Percentiles rank a stretch among this genome's conserved stretches.
These are phyloP conservation scores for Hassar affinis DNA, from an alignment of 2,113 vertebrate species.

Conservation along the genomic window DNA sequence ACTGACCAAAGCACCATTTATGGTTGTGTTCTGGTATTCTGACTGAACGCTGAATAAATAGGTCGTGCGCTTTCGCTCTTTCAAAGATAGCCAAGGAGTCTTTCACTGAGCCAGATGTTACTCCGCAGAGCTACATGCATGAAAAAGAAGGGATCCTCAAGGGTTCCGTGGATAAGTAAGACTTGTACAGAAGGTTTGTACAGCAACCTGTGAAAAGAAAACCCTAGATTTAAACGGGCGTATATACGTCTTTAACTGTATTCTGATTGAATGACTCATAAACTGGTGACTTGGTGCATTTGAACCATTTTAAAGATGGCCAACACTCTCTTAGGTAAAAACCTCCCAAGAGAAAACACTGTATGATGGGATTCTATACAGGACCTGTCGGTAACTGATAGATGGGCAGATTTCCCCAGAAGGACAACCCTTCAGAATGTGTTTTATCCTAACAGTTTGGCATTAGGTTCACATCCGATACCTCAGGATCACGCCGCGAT, in stretches of 20 bases:
- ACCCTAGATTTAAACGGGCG: too few species aligned
- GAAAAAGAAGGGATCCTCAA: background rate
- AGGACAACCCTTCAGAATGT: background rate
- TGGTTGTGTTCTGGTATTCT: background rate
- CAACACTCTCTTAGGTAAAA: background rate
- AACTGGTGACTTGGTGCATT: background rate
- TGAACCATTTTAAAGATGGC: background rate
- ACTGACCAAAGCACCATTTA: background rate
- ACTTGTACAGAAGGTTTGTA: too few species aligned
- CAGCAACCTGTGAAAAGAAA: background rate
- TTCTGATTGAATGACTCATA: conserved; percentile 2
- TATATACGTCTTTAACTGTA: too few species aligned
- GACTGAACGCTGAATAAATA: background rate
- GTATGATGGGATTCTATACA: background rate
- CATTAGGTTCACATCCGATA: conserved; percentile 65
- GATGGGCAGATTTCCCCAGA: background rate
- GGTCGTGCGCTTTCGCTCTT: background rate
- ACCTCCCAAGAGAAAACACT: background rate
- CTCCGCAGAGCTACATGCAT: too few species aligned
- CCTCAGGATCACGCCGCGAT: conserved; percentile 74
- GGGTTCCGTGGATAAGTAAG: background rate
- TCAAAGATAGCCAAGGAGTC: background rate
- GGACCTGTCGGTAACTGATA: background rate
- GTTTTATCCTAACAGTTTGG: too few species aligned
- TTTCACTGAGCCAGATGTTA: too few species aligned